Evolutionary conservation across 1,140 invertebrate species (phyloP).

Genomic region (Bombus difficillimus): DNA sequence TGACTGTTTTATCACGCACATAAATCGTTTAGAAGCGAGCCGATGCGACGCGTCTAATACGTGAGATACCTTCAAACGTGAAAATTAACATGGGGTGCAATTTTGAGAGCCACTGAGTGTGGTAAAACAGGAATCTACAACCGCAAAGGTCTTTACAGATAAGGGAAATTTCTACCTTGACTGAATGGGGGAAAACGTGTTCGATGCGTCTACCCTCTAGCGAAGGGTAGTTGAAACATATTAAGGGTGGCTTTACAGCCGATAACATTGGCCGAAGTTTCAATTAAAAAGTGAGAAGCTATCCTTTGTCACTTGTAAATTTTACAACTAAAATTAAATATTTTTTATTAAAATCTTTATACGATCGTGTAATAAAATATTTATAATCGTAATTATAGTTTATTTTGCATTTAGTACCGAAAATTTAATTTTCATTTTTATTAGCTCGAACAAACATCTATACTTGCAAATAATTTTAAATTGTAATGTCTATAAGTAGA

Average conservation of each 20-base stretch:
- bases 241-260: slow-evolving; percentile 19
- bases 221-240: slow-evolving; percentile 41
- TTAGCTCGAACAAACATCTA: background rate
- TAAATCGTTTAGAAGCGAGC: slow-evolving; percentile 74
- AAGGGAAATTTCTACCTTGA: slow-evolving; percentile 24
- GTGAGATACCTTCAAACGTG: slow-evolving; percentile 71
- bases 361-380: background rate
- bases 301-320: background rate
- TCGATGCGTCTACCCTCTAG: slow-evolving; percentile 32
- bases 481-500: background rate
- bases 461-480: background rate
- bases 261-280: slow-evolving; percentile 23
- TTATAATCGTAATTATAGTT: background rate
- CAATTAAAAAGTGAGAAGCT: background rate
- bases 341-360: background rate
- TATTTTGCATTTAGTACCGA: background rate
- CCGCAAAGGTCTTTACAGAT: background rate
- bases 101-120: slow-evolving; percentile 70
- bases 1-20: slow-evolving; percentile 64
- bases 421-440: background rate
- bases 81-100: slow-evolving; percentile 51
- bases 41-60: slow-evolving; percentile 64
- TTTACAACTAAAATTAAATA: background rate
- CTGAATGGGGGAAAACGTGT: background rate
- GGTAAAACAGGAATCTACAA: slow-evolving; percentile 54